These are phyloP conservation scores for Idaea dimidiata DNA, from an alignment of 2,888 invertebrate genomes.

Conservation along the genomic window DNA sequence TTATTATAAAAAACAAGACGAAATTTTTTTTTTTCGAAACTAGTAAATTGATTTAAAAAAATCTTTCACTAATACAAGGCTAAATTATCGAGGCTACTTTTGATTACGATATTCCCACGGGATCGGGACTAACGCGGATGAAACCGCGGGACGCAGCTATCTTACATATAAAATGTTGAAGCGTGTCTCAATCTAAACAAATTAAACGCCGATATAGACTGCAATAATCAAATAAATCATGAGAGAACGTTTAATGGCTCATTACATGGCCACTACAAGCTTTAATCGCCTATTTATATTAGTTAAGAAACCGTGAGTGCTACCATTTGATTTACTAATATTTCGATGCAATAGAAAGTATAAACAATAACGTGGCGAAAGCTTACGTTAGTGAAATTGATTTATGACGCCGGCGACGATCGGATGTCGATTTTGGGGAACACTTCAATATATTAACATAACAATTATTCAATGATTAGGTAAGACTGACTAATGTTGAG, in stretches of 20 bases:
- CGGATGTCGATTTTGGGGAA: slow-evolving; percentile 70
- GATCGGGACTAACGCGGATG: too few relatives aligned
- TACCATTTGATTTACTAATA: slow-evolving; percentile 67
- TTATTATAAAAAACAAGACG: background rate
- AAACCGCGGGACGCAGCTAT: too few relatives aligned
- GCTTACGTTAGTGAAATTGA: slow-evolving; percentile 75
- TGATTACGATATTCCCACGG: too few relatives aligned
- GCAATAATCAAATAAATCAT: slow-evolving; percentile 37
- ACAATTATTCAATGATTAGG: slow-evolving; percentile 71
- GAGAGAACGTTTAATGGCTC: slow-evolving; percentile 38
- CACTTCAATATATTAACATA: slow-evolving; percentile 72
- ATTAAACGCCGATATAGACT: slow-evolving; percentile 24
- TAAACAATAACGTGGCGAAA: slow-evolving; percentile 78
- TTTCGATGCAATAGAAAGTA: slow-evolving; percentile 68
- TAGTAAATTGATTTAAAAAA: too few relatives aligned
- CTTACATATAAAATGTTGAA: slow-evolving; percentile 17
- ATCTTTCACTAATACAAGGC: too few relatives aligned
- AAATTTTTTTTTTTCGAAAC: too few relatives aligned
- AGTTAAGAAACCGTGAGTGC: slow-evolving; percentile 62
- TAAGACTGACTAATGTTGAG: slow-evolving; percentile 50
- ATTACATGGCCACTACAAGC: slow-evolving; percentile 35
- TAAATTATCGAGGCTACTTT: too few relatives aligned
- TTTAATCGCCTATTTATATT: slow-evolving; percentile 56
- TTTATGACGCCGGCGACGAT: slow-evolving; percentile 61
- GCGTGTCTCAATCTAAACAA: slow-evolving; percentile 22